Evolutionary conservation across 1,140 invertebrate genomes (phyloP).

Genomic region (Drosophila subpulchrella): DNA sequence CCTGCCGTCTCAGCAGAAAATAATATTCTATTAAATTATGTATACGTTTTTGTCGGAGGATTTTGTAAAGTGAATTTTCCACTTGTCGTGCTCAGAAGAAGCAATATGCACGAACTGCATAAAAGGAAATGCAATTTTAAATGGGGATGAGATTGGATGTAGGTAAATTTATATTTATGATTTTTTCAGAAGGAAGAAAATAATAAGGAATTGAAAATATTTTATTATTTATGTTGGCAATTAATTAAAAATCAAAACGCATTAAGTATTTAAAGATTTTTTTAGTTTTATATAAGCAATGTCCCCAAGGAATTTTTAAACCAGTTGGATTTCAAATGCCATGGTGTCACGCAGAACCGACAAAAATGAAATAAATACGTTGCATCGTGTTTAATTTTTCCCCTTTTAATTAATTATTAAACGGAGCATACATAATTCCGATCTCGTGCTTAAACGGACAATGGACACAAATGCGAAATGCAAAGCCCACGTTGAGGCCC

Average conservation of each 20-base stretch:
- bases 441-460: conserved; percentile 33
- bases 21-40: conserved; percentile 66
- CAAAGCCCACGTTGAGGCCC: conserved; percentile 9
- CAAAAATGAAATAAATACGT: not conserved
- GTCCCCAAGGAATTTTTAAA: not conserved
- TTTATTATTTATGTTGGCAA: no score
- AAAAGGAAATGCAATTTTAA: conserved; percentile 6
- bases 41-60: conserved; percentile 40
- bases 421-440: conserved; percentile 52
- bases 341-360: not conserved
- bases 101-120: not conserved
- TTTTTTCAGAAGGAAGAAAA: not conserved
- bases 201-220: no score
- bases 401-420: conserved; percentile 65
- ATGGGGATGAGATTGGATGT: not conserved
- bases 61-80: conserved; percentile 33
- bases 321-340: conserved; percentile 3
- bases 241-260: no score
- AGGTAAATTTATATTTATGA: no score
- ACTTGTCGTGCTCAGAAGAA: conserved; percentile 7
- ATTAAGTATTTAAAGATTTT: not conserved
- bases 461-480: conserved; percentile 23
- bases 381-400: conserved; percentile 13
- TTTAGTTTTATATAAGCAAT: not conserved
- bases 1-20: conserved; percentile 46